These are phyloP conservation scores for Atta colombica DNA, from an alignment of 1,140 invertebrate genomes.

Conservation along the genomic window DNA sequence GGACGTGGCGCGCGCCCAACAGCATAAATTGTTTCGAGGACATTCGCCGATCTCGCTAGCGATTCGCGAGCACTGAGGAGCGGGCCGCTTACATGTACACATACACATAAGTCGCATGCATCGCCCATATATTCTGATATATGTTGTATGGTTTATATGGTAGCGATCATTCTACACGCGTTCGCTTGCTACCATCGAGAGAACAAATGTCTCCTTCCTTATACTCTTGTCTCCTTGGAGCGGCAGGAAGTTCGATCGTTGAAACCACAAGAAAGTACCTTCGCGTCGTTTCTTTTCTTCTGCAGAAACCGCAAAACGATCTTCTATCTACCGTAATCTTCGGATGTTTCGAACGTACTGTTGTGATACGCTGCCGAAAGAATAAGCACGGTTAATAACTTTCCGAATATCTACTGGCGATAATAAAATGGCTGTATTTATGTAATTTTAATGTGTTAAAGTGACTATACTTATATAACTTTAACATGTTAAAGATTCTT, in stretches of 20 bases:
- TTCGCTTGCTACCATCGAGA: constrained; percentile 4
- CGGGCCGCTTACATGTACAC: constrained; percentile 11
- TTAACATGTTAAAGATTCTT: no score
- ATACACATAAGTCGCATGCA: not conserved
- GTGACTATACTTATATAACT: no score
- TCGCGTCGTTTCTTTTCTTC: not conserved
- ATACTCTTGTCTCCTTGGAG: not conserved
- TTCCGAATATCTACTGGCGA: not conserved
- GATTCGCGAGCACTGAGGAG: constrained; percentile 67
- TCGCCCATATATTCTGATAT: not conserved
- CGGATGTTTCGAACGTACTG: not conserved
- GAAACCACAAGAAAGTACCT: constrained; percentile 15
- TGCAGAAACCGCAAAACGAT: constrained; percentile 8
- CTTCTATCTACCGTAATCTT: constrained; percentile 3
- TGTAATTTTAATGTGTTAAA: no score
- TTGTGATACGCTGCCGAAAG: constrained; percentile 1
- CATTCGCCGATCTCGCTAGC: constrained; percentile 76
- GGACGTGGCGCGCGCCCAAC: constrained; percentile 78
- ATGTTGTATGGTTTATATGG: not conserved
- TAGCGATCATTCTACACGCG: not conserved
- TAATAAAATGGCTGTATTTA: not conserved
- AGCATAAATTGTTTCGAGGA: constrained; percentile 84
- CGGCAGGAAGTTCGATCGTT: constrained; percentile 45
- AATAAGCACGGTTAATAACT: not conserved
- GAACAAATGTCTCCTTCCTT: constrained; percentile 32